Evolutionary conservation across 1,140 invertebrate genomes (phyloP), one percentile per base, ranked within the genome.

Genomic region (Augochlora pura): DNA sequence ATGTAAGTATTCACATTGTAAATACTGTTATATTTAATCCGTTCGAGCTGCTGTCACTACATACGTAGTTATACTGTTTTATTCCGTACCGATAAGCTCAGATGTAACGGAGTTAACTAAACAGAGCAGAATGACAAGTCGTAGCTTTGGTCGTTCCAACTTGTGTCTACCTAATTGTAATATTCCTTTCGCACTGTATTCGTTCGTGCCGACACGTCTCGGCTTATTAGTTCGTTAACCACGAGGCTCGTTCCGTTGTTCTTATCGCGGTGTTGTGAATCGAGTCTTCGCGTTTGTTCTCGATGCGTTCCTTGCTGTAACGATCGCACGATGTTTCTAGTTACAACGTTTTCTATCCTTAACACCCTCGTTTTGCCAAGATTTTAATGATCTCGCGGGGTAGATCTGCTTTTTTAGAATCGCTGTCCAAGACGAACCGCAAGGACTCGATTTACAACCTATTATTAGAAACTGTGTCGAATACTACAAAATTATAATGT

Each of bases 1-100:
- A 73, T 86, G 63, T 88, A 82, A 84, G 77, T 80, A 84, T n/a
- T 82, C 85, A 87, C 84, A 38, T 85, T 91, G 89, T 91, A 90
- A 89, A 91, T 91, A 87, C 73, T 80, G 82, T 87, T 86, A 88
- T 62, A 87, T 80, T 82, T 79, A 72, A 84, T 82, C 75, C 63
- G 79, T 84, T 85, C 76, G 76, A 85, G 73, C 77, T 75, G 80
- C 81, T 89, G 82, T 87, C 78, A 81, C 74, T 80, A 66, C 65
- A 80, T 83, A 79, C 71, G 81, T 84, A 78, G 71, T 80, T 85
- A 81, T 73, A 76, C 79, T 72, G 62, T 87, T 63, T 82, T 65
- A 87, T 81, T 59, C 77, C 79, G 71, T 78, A 84, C 64, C 82
- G 65, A 67, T 70, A 57, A 83, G 49, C 68, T 82, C 65, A 49